Conservation (phyloP, 2,797 vertebrate genomes). For the Octomys mimax region DNA sequence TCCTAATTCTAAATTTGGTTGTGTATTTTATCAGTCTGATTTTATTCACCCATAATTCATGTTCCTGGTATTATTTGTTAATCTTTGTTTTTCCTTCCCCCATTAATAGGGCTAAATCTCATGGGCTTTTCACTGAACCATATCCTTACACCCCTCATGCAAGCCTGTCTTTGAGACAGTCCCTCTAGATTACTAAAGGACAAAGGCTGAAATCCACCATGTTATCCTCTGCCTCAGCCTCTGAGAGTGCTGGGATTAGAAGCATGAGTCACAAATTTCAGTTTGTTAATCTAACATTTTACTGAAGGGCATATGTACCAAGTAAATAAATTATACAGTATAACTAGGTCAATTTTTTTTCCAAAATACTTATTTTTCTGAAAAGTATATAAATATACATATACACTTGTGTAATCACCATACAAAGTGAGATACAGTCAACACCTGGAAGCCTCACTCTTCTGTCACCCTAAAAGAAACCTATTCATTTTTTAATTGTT, state of each 20-base stretch:
- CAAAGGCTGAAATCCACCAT: too few species aligned
- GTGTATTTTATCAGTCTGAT: background rate
- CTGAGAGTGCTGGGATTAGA: background rate
- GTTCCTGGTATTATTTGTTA: background rate
- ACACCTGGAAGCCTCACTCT: background rate
- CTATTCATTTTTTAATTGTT: background rate
- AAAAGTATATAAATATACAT: too few species aligned
- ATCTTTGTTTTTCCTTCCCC: background rate
- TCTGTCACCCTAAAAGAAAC: background rate
- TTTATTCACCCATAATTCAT: conserved; percentile 23
- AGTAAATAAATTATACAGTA: background rate
- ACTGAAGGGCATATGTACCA: background rate
- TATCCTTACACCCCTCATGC: background rate
- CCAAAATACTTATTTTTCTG: background rate
- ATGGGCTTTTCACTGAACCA: background rate
- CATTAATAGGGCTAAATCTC: background rate
- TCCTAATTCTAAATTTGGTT: background rate
- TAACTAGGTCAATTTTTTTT: background rate
- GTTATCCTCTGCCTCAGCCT: background rate
- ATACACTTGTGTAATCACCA: background rate
- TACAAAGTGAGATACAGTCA: background rate
- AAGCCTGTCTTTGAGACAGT: background rate
- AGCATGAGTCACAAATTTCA: background rate
- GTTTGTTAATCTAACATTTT: background rate
- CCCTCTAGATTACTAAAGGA: background rate